phyloP scores from a whole-genome alignment of 2,888 invertebrate genomes.

The Amblyjoppa fuscipennis region DNA sequence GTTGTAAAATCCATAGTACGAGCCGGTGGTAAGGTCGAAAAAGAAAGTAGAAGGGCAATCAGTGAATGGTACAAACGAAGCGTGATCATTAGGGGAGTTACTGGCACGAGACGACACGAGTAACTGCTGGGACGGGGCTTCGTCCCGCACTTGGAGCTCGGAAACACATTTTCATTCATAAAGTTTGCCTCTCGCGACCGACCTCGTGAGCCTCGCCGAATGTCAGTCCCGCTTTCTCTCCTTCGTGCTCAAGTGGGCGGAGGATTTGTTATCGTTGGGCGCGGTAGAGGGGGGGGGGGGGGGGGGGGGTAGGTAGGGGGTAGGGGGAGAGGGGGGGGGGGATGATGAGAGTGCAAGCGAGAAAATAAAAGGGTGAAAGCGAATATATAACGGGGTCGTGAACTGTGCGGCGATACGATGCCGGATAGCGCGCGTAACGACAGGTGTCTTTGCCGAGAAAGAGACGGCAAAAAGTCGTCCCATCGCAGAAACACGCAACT shows the following conservation, averaged over 20 bases:
- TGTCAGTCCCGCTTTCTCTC: constrained; percentile 54
- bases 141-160: constrained; percentile 72
- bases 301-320: no score
- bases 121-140: constrained; percentile 64
- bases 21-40: constrained; percentile 16
- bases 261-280: constrained; percentile 23
- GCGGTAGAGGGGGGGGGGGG: constrained; percentile 16
- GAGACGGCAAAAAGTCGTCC: constrained; percentile 26
- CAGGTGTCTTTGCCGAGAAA: constrained; percentile 57
- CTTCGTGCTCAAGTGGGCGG: constrained; percentile 39
- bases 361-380: constrained; percentile 58
- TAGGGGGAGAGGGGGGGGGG: constrained; percentile 1
- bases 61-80: constrained; percentile 32
- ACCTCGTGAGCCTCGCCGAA: constrained; percentile 71
- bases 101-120: constrained; percentile 57
- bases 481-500: constrained; percentile 51
- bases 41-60: constrained; percentile 50
- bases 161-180: constrained; percentile 82
- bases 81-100: constrained; percentile 58
- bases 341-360: constrained; percentile 37
- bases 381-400: constrained; percentile 64
- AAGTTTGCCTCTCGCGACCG: constrained; percentile 80
- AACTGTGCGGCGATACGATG: constrained; percentile 62
- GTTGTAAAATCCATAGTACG: background rate
- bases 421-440: constrained; percentile 48